Conservation (phyloP, 2,888 invertebrate genomes). For the Cerceris ruficornis region DNA sequence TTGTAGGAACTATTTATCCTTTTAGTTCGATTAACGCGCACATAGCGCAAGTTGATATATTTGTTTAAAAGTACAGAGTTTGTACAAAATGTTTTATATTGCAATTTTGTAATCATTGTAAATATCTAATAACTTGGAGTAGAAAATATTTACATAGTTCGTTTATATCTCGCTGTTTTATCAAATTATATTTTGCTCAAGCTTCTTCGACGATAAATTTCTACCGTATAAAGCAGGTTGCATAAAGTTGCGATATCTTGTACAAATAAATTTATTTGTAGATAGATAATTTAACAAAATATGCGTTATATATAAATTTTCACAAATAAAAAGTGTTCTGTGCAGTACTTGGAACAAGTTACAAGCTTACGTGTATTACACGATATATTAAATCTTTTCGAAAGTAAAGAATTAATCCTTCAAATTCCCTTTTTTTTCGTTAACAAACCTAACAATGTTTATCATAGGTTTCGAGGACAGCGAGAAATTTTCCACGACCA, state of each 20-base stretch:
- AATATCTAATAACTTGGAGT: no score
- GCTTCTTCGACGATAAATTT: no score
- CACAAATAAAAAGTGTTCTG: constrained; percentile 24
- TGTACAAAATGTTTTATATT: no score
- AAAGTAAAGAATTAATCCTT: constrained; percentile 10
- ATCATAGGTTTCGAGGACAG: constrained; percentile 14
- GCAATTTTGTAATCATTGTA: no score
- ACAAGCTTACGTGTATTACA: constrained; percentile 19
- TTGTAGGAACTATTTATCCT: no score
- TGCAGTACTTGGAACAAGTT: constrained; percentile 16
- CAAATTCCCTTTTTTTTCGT: neutral
- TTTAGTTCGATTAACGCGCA: no score
- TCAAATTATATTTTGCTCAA: no score
- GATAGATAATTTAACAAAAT: constrained; percentile 47
- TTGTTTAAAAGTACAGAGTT: no score
- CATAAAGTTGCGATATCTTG: neutral
- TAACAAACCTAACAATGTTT: constrained; percentile 22
- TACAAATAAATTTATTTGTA: constrained; percentile 44
- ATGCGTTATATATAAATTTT: constrained; percentile 34
- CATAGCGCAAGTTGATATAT: no score
- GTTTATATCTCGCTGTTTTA: no score
- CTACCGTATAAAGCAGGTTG: neutral
- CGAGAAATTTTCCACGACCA: constrained; percentile 22
- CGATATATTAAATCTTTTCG: constrained; percentile 13
- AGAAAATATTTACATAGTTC: no score